phyloP scores from a whole-genome alignment of 1,140 invertebrate species.

The Orussus abietinus region DNA sequence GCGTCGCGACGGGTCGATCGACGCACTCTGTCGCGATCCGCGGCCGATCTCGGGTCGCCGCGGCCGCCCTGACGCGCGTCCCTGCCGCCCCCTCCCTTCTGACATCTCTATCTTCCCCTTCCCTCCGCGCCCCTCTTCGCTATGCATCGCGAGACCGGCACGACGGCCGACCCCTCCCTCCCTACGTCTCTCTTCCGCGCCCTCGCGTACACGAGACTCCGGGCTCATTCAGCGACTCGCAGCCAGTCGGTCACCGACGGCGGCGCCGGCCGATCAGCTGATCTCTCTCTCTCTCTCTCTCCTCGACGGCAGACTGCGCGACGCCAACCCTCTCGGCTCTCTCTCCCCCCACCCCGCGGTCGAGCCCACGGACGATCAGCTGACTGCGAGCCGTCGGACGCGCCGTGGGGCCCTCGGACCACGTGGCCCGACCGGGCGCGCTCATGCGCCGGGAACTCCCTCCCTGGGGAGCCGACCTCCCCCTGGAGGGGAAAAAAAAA shows the following conservation, averaged over 20 bases:
- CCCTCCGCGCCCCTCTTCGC: neutral
- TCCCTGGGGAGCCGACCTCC: too few species aligned
- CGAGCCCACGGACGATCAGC: constrained; percentile 37
- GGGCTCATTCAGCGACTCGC: constrained; percentile 32
- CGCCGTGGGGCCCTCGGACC: constrained; percentile 29
- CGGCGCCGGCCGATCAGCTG: constrained; percentile 41
- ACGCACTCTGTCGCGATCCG: constrained; percentile 32
- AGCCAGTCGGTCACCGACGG: constrained; percentile 35
- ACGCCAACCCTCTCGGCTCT: constrained; percentile 32
- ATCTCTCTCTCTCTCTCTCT: too few species aligned
- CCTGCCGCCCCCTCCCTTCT: constrained; percentile 30
- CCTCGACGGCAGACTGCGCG: constrained; percentile 38
- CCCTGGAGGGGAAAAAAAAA: too few species aligned
- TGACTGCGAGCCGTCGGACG: constrained; percentile 42
- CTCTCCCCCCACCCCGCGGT: constrained; percentile 17
- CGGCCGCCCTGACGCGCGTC: too few species aligned
- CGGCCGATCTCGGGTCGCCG: too few species aligned
- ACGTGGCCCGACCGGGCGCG: too few species aligned
- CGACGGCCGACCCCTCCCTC: constrained; percentile 17
- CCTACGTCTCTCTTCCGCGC: constrained; percentile 4
- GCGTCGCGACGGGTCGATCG: too few species aligned
- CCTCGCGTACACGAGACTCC: constrained; percentile 20
- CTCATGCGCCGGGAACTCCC: too few species aligned
- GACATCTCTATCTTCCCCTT: neutral
- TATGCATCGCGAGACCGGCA: constrained; percentile 25